Evolutionary conservation across 2,113 vertebrate genomes (phyloP).

Genomic region (Lophotis ruficrista): DNA sequence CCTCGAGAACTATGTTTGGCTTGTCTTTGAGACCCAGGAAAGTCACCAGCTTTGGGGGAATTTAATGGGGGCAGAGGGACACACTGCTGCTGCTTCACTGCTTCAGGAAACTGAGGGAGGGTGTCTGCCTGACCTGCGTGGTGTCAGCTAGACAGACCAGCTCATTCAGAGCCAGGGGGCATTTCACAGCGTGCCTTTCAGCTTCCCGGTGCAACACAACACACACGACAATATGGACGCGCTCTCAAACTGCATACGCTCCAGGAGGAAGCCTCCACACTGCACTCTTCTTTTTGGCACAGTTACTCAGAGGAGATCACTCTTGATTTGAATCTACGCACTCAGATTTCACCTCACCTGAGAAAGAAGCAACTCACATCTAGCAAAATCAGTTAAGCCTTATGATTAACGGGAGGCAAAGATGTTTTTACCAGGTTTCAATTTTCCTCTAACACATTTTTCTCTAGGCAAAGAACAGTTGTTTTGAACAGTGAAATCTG

Average conservation of each 20-base stretch:
- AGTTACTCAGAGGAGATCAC: not conserved
- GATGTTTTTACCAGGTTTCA: not conserved
- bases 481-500: slow-evolving; percentile 46
- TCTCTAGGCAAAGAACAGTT: slow-evolving; percentile 46
- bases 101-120: not conserved
- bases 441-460: slow-evolving; percentile 18
- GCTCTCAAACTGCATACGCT: fast-evolving
- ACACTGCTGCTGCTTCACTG: not conserved
- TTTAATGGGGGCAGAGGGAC: not conserved
- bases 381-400: not conserved
- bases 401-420: not conserved
- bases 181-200: not conserved
- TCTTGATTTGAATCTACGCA: not conserved
- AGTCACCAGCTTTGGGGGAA: not conserved
- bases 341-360: not conserved
- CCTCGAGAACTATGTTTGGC: not conserved
- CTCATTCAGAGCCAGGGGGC: not conserved
- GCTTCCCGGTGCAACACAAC: fast-evolving
- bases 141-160: not conserved
- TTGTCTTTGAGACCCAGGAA: not conserved
- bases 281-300: not conserved
- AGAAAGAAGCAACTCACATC: not conserved
- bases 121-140: not conserved
- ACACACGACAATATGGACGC: not conserved
- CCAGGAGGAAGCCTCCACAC: not conserved